These are phyloP conservation scores for Zygothrica quintamaculata DNA, from an alignment of 2,888 invertebrate genomes.

Conservation along the genomic window DNA sequence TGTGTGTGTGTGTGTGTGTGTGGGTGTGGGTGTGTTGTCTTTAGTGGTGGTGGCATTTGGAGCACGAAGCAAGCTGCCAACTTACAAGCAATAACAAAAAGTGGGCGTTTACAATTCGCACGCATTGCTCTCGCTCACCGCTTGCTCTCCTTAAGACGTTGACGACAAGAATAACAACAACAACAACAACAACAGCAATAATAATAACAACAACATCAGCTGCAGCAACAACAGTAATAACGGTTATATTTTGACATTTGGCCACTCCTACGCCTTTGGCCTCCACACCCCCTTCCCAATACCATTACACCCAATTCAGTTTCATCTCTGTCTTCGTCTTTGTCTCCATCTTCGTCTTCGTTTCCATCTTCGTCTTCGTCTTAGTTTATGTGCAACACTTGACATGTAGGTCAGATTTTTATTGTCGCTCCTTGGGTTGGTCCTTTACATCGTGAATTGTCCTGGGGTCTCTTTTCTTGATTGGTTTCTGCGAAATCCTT, in stretches of 20 bases:
- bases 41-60: conserved; percentile 45
- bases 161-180: conserved; percentile 43
- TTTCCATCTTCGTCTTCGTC: conserved; percentile 24
- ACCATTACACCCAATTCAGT: conserved; percentile 18
- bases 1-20: conserved; percentile 19
- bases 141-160: conserved; percentile 55
- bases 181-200: conserved; percentile 28
- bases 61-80: conserved; percentile 17
- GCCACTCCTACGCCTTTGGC: conserved; percentile 68
- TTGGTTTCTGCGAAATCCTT: conserved; percentile 37
- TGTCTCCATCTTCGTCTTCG: conserved; percentile 31
- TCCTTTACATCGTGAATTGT: conserved; percentile 4
- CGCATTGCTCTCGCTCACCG: conserved; percentile 47
- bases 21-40: conserved; percentile 5
- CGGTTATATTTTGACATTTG: conserved; percentile 60
- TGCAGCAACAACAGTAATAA: conserved; percentile 22
- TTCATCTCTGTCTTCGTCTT: no score
- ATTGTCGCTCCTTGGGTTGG: conserved; percentile 29
- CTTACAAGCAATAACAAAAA: conserved; percentile 63
- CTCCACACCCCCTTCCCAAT: conserved; percentile 10
- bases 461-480: conserved; percentile 36
- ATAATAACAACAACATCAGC: not conserved
- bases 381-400: conserved; percentile 40
- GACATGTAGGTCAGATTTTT: conserved; percentile 60
- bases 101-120: conserved; percentile 73